phyloP scores from a whole-genome alignment of 2,113 vertebrate species.

The Sceloporus undulatus region DNA sequence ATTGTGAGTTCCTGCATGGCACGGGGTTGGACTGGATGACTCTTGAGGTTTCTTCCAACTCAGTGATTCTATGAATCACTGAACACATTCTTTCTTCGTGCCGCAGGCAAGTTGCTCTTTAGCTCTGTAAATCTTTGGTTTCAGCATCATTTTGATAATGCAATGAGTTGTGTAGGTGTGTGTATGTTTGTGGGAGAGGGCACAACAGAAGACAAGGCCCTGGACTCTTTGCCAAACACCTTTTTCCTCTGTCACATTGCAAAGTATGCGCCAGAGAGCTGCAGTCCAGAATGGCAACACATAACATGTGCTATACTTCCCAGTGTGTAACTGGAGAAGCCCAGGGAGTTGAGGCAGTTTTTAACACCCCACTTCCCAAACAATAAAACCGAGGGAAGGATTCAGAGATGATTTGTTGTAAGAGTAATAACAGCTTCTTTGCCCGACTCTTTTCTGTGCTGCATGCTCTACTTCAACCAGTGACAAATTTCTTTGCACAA shows the following conservation, averaged over 20 bases:
- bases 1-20: no score
- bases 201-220: not conserved
- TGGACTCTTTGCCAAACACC: not conserved
- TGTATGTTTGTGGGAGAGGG: not conserved
- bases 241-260: not conserved
- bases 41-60: no score
- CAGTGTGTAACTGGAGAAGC: not conserved
- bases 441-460: not conserved
- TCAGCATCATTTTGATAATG: not conserved
- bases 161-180: not conserved
- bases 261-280: not conserved
- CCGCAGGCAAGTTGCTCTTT: not conserved
- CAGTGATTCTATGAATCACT: not conserved
- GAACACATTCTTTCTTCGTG: not conserved
- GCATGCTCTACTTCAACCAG: not conserved
- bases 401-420: not conserved
- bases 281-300: not conserved
- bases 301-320: not conserved
- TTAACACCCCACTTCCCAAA: no score
- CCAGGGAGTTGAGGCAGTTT: not conserved
- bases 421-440: not conserved
- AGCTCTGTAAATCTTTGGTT: not conserved
- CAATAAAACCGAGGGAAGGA: not conserved
- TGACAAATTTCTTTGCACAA: not conserved
- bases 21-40: no score